Percentiles rank a stretch among this genome's conserved stretches.
phyloP scores from a whole-genome alignment of 2,113 vertebrate species.

The Micronycteris hirsuta region DNA sequence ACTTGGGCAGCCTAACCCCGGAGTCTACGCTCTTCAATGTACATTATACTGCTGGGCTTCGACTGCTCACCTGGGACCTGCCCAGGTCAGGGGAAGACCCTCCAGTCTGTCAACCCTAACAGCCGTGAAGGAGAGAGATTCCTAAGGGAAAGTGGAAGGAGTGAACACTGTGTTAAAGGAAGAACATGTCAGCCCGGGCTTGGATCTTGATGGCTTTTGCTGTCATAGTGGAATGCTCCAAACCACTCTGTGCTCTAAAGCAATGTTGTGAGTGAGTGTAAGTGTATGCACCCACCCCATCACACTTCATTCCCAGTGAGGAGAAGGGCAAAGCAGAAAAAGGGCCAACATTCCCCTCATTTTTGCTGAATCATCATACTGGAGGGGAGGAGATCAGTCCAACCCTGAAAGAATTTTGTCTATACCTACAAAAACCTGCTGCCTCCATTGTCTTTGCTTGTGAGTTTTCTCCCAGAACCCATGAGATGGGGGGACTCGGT shows the following conservation, averaged over 20 bases:
- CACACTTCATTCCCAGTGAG: neutral
- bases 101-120: neutral
- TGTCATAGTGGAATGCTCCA: neutral
- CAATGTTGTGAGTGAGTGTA: neutral
- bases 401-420: neutral
- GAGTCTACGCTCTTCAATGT: neutral
- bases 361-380: neutral
- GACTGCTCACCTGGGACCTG: neutral
- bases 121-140: neutral
- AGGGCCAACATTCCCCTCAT: neutral
- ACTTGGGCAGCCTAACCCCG: neutral
- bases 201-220: neutral
- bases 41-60: neutral
- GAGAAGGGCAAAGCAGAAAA: neutral
- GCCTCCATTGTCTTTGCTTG: neutral
- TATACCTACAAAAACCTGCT: neutral
- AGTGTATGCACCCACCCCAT: neutral
- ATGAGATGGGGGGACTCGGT: neutral
- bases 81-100: neutral
- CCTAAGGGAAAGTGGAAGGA: neutral
- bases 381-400: neutral
- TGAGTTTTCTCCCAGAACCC: too few species aligned
- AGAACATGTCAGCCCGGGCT: neutral
- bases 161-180: neutral
- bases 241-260: neutral